Percentiles rank a stretch among this genome's conserved stretches.
Conservation (phyloP, 2,113 vertebrate genomes). For the Mohoua ochrocephala region DNA sequence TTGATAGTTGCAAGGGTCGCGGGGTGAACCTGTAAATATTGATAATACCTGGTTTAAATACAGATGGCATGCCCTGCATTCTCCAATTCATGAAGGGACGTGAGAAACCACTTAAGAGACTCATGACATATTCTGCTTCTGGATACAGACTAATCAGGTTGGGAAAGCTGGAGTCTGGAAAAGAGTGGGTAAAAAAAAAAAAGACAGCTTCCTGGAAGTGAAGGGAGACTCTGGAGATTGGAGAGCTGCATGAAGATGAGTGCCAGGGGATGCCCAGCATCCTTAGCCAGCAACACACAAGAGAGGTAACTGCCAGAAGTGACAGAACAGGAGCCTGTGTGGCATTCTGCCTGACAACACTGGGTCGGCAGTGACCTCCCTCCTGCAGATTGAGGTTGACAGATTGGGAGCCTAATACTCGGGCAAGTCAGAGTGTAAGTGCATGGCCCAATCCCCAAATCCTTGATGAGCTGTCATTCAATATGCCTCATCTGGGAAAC, state of each 20-base stretch:
- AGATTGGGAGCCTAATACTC: neutral
- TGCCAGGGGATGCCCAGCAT: neutral
- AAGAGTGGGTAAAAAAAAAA: neutral
- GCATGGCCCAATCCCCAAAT: neutral
- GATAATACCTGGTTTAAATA: neutral
- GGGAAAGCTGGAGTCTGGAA: neutral
- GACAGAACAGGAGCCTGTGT: fast-evolving
- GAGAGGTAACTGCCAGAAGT: neutral
- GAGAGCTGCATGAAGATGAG: neutral
- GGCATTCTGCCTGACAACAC: neutral
- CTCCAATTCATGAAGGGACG: neutral
- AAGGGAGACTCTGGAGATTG: neutral
- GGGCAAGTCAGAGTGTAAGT: neutral
- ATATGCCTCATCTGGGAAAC: neutral
- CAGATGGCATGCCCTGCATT: neutral
- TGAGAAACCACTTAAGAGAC: neutral
- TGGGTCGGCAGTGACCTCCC: neutral
- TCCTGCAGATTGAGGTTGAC: fast-evolving
- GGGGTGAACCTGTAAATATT: neutral
- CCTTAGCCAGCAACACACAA: neutral
- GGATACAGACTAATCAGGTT: neutral
- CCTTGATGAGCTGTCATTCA: neutral
- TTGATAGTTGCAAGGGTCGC: neutral
- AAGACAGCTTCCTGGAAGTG: neutral
- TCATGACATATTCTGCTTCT: neutral